Percentiles rank a stretch among this genome's conserved stretches.
These are phyloP conservation scores for Armadillidium nasatum DNA, from an alignment of 1,140 invertebrate species.

Conservation along the genomic window DNA sequence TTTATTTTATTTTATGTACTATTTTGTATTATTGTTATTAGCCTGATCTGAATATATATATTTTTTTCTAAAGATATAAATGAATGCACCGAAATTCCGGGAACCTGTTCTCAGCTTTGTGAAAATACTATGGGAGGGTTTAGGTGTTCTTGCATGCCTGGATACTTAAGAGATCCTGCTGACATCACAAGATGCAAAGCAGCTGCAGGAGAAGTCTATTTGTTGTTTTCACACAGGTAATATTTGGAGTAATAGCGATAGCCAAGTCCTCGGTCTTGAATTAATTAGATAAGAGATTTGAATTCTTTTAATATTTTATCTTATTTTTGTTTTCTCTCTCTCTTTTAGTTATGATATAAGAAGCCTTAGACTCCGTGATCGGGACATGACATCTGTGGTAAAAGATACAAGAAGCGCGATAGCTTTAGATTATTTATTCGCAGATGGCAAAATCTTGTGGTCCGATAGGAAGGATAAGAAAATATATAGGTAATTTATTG, in stretches of 20 bases:
- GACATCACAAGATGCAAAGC: conserved; percentile 59
- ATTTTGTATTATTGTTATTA: neutral
- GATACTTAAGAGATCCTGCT: conserved; percentile 64
- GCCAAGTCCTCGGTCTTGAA: neutral
- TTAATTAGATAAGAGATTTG: neutral
- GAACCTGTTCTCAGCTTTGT: conserved; percentile 79
- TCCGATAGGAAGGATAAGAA: conserved; percentile 82
- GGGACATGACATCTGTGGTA: conserved; percentile 71
- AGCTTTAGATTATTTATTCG: conserved; percentile 81
- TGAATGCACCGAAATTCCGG: conserved; percentile 65
- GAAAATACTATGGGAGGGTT: conserved; percentile 75
- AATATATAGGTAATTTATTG: conserved; percentile 71
- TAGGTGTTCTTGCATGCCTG: conserved; percentile 69
- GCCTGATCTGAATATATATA: too few species aligned
- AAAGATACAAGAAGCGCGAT: conserved; percentile 78
- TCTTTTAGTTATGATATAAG: conserved; percentile 66
- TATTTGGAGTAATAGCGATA: neutral
- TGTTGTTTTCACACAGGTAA: conserved; percentile 75
- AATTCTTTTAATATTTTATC: neutral
- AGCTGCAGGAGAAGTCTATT: conserved; percentile 54
- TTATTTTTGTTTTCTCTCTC: neutral
- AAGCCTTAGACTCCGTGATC: conserved; percentile 79
- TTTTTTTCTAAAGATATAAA: conserved; percentile 67
- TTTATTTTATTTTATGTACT: neutral
- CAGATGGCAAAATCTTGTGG: conserved; percentile 88